A percentile compares a stretch with the other conserved stretches of the same genome.
Conservation (phyloP, 2,888 invertebrate genomes). For the Plusia festucae region DNA sequence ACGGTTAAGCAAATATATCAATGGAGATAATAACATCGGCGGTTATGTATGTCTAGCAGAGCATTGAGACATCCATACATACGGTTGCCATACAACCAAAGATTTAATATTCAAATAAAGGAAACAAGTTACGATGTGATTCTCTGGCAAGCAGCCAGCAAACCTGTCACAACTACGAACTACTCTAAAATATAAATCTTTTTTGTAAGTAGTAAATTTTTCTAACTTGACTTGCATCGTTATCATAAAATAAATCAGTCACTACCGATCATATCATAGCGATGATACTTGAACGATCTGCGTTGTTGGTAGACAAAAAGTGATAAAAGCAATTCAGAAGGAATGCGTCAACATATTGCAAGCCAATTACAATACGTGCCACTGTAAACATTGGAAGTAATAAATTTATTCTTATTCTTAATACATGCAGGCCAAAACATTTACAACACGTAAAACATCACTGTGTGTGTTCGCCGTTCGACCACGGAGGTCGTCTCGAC, state of each 20-base stretch:
- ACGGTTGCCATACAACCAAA: background rate
- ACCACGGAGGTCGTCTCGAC: no score
- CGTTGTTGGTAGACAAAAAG: no score
- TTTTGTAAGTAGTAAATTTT: background rate
- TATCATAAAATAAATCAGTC: background rate
- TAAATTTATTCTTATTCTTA: no score
- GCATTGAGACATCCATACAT: slow-evolving; percentile 6
- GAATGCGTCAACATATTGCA: no score
- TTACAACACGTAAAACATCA: no score
- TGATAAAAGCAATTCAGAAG: no score
- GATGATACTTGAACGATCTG: no score
- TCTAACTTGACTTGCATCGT: background rate
- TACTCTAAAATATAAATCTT: background rate
- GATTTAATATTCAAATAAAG: slow-evolving; percentile 9
- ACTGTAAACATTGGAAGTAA: no score
- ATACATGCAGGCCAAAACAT: no score
- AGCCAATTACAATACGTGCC: no score
- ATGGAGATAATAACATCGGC: slow-evolving; percentile 4
- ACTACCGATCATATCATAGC: no score
- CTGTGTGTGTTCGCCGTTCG: no score
- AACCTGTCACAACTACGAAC: slow-evolving; percentile 5
- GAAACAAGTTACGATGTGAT: slow-evolving; percentile 9
- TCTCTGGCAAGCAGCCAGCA: background rate
- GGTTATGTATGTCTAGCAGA: background rate
- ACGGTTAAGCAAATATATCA: background rate